Evolutionary conservation across 2,888 invertebrate genomes (phyloP).

Genomic region (Melipona beecheii): DNA sequence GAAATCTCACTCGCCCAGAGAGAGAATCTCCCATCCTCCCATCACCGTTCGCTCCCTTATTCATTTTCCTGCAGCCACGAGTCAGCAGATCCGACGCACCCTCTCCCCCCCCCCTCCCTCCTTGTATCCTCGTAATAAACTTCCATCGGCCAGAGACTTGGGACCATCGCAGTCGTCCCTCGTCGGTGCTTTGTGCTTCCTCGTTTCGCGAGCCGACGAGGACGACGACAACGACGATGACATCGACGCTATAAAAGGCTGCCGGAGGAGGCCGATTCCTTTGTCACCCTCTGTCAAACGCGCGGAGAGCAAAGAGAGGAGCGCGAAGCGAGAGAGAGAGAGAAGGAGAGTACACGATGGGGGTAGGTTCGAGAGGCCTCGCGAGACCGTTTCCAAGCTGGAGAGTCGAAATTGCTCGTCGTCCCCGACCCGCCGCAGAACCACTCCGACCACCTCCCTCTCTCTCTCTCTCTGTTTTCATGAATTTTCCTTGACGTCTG

Average conservation of each 20-base stretch:
- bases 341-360: slow-evolving; percentile 19
- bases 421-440: slow-evolving; percentile 19
- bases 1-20: slow-evolving; percentile 2
- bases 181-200: slow-evolving; percentile 41
- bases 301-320: slow-evolving; percentile 57
- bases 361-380: slow-evolving; percentile 65
- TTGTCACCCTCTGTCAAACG: slow-evolving; percentile 68
- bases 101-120: slow-evolving; percentile 30
- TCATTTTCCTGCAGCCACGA: slow-evolving; percentile 59
- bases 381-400: slow-evolving; percentile 69
- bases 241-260: slow-evolving; percentile 54
- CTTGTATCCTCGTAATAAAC: slow-evolving; percentile 70
- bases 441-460: slow-evolving; percentile 6
- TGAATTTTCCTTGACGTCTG: slow-evolving; percentile 68
- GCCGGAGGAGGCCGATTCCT: slow-evolving; percentile 52
- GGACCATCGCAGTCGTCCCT: slow-evolving; percentile 53
- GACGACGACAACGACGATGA: slow-evolving; percentile 39
- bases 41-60: slow-evolving; percentile 50
- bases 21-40: slow-evolving; percentile 15
- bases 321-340: slow-evolving; percentile 9
- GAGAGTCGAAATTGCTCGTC: slow-evolving; percentile 68
- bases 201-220: slow-evolving; percentile 32
- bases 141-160: slow-evolving; percentile 57
- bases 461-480: slow-evolving; percentile 59
- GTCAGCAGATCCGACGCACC: slow-evolving; percentile 66